Conservation (phyloP, 2,797 vertebrate genomes). For the Acipenser transmontanus region DNA sequence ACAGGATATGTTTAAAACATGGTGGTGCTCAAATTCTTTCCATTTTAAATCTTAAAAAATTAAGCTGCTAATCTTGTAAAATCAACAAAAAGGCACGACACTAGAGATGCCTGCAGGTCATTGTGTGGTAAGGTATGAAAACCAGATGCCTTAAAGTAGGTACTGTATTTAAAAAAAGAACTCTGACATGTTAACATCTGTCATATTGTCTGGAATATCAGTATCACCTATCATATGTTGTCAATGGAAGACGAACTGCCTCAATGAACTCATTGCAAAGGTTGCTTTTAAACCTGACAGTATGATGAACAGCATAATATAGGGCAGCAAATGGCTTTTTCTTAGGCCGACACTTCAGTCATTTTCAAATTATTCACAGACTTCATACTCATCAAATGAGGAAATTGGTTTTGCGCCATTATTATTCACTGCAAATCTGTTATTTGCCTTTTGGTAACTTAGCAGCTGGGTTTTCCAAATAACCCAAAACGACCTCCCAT, state of each 20-base stretch:
- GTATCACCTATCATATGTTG: not conserved
- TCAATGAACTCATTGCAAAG: conserved; percentile 5
- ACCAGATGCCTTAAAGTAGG: no score
- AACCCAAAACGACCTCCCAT: not conserved
- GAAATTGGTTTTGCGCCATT: conserved; percentile 6
- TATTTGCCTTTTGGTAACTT: conserved; percentile 1
- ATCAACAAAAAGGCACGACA: no score
- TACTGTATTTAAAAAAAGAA: no score
- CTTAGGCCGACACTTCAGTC: not conserved
- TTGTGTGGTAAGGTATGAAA: no score
- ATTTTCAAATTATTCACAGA: conserved; percentile 7
- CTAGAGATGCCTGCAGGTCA: no score
- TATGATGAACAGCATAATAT: conserved; percentile 7
- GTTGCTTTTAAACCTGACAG: conserved; percentile 8
- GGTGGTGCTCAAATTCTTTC: no score
- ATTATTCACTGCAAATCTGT: not conserved
- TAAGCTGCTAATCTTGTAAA: no score
- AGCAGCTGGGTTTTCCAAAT: not conserved
- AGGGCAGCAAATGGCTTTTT: conserved; percentile 1
- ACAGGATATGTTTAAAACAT: no score
- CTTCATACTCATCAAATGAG: not conserved
- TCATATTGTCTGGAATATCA: not conserved
- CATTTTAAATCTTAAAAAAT: no score
- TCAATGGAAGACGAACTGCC: not conserved
- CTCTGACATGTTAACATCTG: not conserved